These are phyloP conservation scores for Salvator merianae DNA, from an alignment of 2,113 vertebrate species.

Conservation along the genomic window DNA sequence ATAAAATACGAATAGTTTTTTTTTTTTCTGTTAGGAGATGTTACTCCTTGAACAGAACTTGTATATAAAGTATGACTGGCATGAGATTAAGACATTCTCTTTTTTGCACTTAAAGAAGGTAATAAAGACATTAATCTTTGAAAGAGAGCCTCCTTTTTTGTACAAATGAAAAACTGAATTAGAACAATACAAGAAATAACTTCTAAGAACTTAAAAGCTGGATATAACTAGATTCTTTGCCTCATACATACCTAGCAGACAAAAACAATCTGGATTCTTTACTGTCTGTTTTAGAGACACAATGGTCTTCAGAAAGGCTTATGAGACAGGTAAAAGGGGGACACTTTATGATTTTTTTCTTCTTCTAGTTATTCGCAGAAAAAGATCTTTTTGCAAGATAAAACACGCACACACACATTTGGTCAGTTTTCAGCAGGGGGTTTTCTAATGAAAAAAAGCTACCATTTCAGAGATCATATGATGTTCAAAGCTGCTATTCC, in stretches of 20 bases:
- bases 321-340: slow-evolving; percentile 26
- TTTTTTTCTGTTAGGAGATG: background rate
- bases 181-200: slow-evolving; percentile 7
- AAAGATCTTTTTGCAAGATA: slow-evolving; percentile 63
- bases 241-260: background rate
- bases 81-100: slow-evolving; percentile 1
- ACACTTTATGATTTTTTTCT: slow-evolving; percentile 55
- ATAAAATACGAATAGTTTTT: background rate
- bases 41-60: background rate
- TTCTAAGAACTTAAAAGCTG: background rate
- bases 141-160: background rate
- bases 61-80: background rate
- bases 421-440: slow-evolving; percentile 71
- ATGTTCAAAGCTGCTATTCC: slow-evolving; percentile 75
- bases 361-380: slow-evolving; percentile 63
- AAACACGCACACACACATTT: slow-evolving; percentile 54
- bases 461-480: slow-evolving; percentile 68
- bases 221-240: background rate
- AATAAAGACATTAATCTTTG: background rate
- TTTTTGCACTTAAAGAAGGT: background rate
- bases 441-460: slow-evolving; percentile 73
- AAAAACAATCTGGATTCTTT: background rate
- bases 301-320: slow-evolving; percentile 50
- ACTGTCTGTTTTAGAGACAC: background rate
- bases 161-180: background rate